Percentiles rank a stretch among this genome's conserved stretches.
Conservation (phyloP, 2,113 vertebrate species). For the Lethenteron camtschaticum region DNA sequence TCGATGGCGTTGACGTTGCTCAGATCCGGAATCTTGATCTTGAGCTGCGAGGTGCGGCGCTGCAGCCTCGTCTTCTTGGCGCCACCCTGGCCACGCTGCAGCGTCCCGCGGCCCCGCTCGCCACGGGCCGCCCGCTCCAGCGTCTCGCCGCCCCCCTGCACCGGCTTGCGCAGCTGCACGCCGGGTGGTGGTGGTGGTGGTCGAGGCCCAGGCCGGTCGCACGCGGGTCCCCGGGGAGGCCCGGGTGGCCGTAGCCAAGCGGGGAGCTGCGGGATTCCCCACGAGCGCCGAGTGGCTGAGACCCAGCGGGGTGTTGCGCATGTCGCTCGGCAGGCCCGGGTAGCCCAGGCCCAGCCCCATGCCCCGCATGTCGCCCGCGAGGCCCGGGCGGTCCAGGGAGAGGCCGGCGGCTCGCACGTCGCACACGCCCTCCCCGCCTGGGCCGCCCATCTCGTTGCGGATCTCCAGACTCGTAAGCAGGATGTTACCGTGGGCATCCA, state of each 20-base stretch:
- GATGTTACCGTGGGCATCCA: conserved; percentile 52
- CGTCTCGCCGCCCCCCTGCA: background rate
- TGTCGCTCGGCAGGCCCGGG: conserved; percentile 36
- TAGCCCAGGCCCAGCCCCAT: conserved; percentile 43
- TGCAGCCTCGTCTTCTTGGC: conserved; percentile 44
- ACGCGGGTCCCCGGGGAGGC: background rate
- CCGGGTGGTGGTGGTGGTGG: background rate
- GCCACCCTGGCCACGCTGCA: conserved; percentile 32
- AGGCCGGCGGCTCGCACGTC: conserved; percentile 38
- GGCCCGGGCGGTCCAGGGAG: conserved; percentile 45
- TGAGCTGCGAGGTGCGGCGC: conserved; percentile 60
- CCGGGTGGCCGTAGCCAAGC: background rate
- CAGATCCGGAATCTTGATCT: conserved; percentile 77
- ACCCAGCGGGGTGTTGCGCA: conserved; percentile 19
- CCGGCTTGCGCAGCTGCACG: conserved; percentile 1
- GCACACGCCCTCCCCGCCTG: conserved; percentile 30
- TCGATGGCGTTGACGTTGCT: conserved; percentile 82
- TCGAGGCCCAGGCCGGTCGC: background rate
- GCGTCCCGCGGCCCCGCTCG: conserved; percentile 35
- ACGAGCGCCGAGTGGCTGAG: background rate
- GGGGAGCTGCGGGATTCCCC: background rate
- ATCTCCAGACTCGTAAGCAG: conserved; percentile 62
- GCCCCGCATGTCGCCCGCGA: conserved; percentile 51
- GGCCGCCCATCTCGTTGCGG: conserved; percentile 36
- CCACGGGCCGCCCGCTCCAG: conserved; percentile 34